Conservation (phyloP, 2,113 vertebrate species). For the Hystrix brachyura region DNA sequence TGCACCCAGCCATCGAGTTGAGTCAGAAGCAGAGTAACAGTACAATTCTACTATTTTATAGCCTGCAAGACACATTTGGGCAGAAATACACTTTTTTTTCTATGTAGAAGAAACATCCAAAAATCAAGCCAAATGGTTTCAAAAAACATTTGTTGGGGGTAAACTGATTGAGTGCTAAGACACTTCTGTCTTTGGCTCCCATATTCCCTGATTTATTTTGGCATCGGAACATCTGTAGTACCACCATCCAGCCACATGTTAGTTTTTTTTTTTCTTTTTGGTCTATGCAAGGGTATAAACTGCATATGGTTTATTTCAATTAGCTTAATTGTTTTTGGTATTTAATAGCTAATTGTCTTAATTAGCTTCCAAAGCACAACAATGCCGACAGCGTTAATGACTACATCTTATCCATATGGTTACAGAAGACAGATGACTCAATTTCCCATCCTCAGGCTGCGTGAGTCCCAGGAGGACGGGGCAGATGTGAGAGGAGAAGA, state of each 20-base stretch:
- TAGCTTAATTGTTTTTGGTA: slow-evolving; percentile 82
- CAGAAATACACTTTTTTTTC: neutral
- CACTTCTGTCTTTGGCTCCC: neutral
- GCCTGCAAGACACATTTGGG: slow-evolving; percentile 51
- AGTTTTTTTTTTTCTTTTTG: slow-evolving; percentile 47
- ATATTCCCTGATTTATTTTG: slow-evolving; percentile 70
- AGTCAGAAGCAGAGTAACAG: slow-evolving; percentile 47
- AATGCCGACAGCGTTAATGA: slow-evolving; percentile 60
- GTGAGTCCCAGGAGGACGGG: slow-evolving; percentile 12
- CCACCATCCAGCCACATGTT: slow-evolving; percentile 67
- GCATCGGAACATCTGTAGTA: neutral
- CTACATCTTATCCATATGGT: slow-evolving; percentile 82
- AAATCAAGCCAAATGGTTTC: slow-evolving; percentile 69
- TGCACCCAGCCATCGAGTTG: neutral
- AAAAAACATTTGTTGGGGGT: slow-evolving; percentile 37
- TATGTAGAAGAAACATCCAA: slow-evolving; percentile 37
- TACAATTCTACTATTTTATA: slow-evolving; percentile 49
- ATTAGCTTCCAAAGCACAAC: slow-evolving; percentile 80
- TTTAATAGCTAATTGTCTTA: slow-evolving; percentile 84
- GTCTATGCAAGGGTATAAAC: slow-evolving; percentile 45
- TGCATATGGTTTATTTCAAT: slow-evolving; percentile 83
- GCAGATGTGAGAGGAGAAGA: slow-evolving; percentile 30
- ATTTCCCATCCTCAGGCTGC: slow-evolving; percentile 65
- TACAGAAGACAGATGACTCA: slow-evolving; percentile 81
- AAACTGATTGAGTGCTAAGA: slow-evolving; percentile 45